Percentiles rank a stretch among this genome's conserved stretches.
phyloP scores from a whole-genome alignment of 2,888 invertebrate genomes.

The Nesidiocoris tenuis region DNA sequence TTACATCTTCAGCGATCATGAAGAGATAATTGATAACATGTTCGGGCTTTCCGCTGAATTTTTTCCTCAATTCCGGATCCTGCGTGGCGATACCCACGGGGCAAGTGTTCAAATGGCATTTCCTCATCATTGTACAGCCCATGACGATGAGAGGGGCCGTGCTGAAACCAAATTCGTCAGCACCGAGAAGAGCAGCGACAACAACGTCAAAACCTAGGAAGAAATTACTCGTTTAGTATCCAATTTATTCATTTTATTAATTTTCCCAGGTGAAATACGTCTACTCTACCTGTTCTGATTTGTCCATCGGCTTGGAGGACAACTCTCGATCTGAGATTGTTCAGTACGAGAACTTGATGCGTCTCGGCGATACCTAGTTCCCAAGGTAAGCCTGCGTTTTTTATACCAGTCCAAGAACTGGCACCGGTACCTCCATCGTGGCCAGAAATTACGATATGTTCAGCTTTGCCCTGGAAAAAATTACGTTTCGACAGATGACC shows the following conservation, averaged over 20 bases:
- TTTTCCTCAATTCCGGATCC: slow-evolving; percentile 90
- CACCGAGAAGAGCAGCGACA: slow-evolving; percentile 92
- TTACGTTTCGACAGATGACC: not conserved
- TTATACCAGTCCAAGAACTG: slow-evolving; percentile 98
- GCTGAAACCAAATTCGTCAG: slow-evolving; percentile 98
- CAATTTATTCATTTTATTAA: no score
- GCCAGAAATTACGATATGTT: slow-evolving; percentile 97
- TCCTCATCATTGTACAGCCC: slow-evolving; percentile 99
- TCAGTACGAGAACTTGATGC: slow-evolving; percentile 92
- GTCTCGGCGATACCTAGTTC: slow-evolving; percentile 98
- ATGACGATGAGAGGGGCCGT: slow-evolving; percentile 96
- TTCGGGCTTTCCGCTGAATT: slow-evolving; percentile 96
- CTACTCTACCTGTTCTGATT: slow-evolving; percentile 72
- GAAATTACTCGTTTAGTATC: no score
- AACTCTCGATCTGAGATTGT: slow-evolving; percentile 88
- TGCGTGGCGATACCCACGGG: slow-evolving; percentile 99
- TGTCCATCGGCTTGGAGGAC: slow-evolving; percentile 96
- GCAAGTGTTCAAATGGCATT: slow-evolving; percentile 98
- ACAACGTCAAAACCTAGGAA: slow-evolving; percentile 83
- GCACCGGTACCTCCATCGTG: slow-evolving; percentile 99
- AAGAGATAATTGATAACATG: slow-evolving; percentile 97
- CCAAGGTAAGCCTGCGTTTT: slow-evolving; percentile 97
- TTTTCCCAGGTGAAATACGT: no score
- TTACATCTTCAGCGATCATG: slow-evolving; percentile 94
- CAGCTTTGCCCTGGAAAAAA: slow-evolving; percentile 80